phyloP scores from a whole-genome alignment of 2,888 invertebrate species.

The Calliopum simillimum region DNA sequence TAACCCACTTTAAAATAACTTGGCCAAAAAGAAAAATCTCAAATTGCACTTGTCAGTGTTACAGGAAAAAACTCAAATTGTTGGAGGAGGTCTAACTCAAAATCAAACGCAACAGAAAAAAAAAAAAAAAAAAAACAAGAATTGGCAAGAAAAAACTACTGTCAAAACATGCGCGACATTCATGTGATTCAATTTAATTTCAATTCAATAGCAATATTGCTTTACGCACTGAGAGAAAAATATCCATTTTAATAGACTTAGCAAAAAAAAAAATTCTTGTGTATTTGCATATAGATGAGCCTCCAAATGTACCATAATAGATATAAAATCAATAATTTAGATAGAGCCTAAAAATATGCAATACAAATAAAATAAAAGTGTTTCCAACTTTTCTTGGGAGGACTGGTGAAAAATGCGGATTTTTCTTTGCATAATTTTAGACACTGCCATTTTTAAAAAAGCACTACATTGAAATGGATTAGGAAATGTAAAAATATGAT shows the following conservation, averaged over 20 bases:
- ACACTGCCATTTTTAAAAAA: too few relatives aligned
- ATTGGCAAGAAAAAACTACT: conserved; percentile 3
- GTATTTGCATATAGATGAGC: too few relatives aligned
- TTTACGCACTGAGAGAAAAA: too few relatives aligned
- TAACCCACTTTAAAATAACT: conserved; percentile 28
- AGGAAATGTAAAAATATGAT: too few relatives aligned
- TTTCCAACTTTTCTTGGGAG: neutral
- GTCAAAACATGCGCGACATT: neutral
- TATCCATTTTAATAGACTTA: too few relatives aligned
- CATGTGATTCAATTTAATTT: too few relatives aligned
- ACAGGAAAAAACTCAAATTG: too few relatives aligned
- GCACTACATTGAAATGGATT: too few relatives aligned
- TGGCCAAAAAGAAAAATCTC: neutral
- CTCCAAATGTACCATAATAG: too few relatives aligned
- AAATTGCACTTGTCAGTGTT: conserved; percentile 18
- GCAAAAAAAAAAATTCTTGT: too few relatives aligned
- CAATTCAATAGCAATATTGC: too few relatives aligned
- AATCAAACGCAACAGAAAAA: neutral
- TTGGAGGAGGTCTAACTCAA: neutral
- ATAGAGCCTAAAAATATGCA: neutral
- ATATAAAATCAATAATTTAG: too few relatives aligned
- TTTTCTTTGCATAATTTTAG: neutral
- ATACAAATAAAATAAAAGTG: neutral
- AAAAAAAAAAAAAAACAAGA: conserved; percentile 10
- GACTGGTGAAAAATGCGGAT: neutral